Evolutionary conservation across 2,888 invertebrate genomes (phyloP).

Genomic region (Molanna angustata): DNA sequence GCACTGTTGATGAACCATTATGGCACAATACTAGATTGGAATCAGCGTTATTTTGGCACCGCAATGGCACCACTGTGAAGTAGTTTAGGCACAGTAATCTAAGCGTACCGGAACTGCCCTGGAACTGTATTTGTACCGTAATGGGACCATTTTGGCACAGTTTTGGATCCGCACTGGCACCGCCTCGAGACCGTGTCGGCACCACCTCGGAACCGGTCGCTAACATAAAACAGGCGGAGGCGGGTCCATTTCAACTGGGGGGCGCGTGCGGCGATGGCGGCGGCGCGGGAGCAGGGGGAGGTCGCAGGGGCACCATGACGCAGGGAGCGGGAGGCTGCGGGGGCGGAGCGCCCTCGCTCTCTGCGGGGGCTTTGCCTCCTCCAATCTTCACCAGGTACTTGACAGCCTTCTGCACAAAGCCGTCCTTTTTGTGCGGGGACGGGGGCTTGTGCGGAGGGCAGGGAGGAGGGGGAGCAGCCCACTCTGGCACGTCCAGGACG

Average conservation of each 20-base stretch:
- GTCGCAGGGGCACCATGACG: conserved; percentile 43
- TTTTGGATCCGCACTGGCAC: too few relatives aligned
- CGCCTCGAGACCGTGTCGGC: too few relatives aligned
- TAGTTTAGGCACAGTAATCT: too few relatives aligned
- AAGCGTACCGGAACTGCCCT: too few relatives aligned
- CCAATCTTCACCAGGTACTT: conserved; percentile 47
- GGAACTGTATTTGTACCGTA: too few relatives aligned
- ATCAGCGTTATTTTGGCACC: too few relatives aligned
- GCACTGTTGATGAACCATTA: too few relatives aligned
- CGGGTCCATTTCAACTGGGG: conserved; percentile 27
- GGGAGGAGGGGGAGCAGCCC: conserved; percentile 39
- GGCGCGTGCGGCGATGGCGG: conserved; percentile 30
- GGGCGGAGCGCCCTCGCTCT: conserved; percentile 16
- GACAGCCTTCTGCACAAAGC: conserved; percentile 54
- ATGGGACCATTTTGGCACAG: too few relatives aligned
- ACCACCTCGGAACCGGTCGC: too few relatives aligned
- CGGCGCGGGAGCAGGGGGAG: conserved; percentile 36
- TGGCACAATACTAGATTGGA: too few relatives aligned
- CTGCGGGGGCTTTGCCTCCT: conserved; percentile 37
- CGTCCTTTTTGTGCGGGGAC: conserved; percentile 47
- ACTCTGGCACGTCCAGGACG: conserved; percentile 65
- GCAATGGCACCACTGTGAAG: too few relatives aligned
- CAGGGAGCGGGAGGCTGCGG: conserved; percentile 29
- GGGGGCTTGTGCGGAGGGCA: conserved; percentile 36
- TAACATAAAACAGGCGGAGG: too few relatives aligned